These are phyloP conservation scores for Cygnus olor DNA, from an alignment of 2,797 vertebrate species.

Conservation along the genomic window DNA sequence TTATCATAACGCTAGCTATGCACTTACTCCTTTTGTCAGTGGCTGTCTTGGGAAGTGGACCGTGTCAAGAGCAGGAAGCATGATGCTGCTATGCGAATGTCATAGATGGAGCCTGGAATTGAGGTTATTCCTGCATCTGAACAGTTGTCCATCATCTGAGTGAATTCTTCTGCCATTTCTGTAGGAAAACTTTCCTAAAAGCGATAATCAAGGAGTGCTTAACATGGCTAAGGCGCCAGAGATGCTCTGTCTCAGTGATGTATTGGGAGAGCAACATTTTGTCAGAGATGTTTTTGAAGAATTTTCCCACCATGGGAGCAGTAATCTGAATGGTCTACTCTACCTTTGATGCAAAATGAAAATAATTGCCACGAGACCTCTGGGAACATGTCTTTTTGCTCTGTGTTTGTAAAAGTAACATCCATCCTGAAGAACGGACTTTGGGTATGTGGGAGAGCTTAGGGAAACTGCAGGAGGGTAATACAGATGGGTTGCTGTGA, in stretches of 20 bases:
- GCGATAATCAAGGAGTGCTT: not conserved
- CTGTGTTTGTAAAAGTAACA: not conserved
- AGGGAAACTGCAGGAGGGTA: not conserved
- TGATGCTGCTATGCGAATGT: not conserved
- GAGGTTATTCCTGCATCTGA: not conserved
- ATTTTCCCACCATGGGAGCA: not conserved
- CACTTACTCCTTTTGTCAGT: not conserved
- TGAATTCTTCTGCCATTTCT: not conserved
- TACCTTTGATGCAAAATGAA: not conserved
- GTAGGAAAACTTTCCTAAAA: not conserved
- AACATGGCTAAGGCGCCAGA: not conserved
- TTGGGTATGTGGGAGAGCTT: fast-evolving
- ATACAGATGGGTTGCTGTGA: fast-evolving
- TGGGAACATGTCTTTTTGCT: not conserved
- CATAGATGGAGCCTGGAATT: not conserved
- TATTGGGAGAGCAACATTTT: not conserved
- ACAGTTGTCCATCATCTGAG: not conserved
- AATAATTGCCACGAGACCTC: not conserved
- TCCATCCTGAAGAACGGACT: not conserved
- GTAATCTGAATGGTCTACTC: no score
- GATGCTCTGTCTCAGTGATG: not conserved
- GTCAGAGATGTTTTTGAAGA: fast-evolving
- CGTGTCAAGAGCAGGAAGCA: not conserved
- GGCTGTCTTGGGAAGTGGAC: not conserved
- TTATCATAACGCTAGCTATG: not conserved